Evolutionary conservation across 2,888 invertebrate species (phyloP).

Genomic region (Eupithecia pulchellata): DNA sequence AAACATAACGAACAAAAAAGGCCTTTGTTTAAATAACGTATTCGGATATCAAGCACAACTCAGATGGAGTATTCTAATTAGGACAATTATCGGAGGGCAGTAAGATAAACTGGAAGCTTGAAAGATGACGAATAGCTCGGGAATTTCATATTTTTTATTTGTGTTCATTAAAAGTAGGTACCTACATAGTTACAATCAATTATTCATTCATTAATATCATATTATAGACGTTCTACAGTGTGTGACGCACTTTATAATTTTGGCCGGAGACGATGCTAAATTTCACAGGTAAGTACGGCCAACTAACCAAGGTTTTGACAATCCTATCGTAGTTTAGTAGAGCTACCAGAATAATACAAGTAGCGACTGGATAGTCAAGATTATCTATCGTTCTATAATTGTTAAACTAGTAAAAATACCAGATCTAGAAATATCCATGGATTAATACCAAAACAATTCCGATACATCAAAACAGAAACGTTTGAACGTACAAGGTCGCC

Average conservation of each 20-base stretch:
- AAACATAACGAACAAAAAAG: slow-evolving; percentile 60
- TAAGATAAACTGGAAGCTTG: slow-evolving; percentile 23
- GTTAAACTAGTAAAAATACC: neutral
- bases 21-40: slow-evolving; percentile 52
- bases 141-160: too few species aligned
- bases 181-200: too few species aligned
- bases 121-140: slow-evolving; percentile 39
- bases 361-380: neutral
- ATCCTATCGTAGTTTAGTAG: neutral
- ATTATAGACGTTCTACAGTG: slow-evolving; percentile 49
- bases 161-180: too few species aligned
- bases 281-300: neutral
- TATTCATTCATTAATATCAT: too few species aligned
- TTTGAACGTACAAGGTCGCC: slow-evolving; percentile 80
- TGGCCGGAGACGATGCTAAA: neutral
- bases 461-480: slow-evolving; percentile 76
- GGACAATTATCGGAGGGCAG: slow-evolving; percentile 27
- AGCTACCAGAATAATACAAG: neutral
- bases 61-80: slow-evolving; percentile 66
- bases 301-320: neutral
- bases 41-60: slow-evolving; percentile 54
- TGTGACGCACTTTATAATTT: slow-evolving; percentile 45
- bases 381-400: neutral
- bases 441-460: slow-evolving; percentile 58
- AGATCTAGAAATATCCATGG: slow-evolving; percentile 6